Conservation (phyloP, 2,113 vertebrate species). For the Xenopus borealis region DNA sequence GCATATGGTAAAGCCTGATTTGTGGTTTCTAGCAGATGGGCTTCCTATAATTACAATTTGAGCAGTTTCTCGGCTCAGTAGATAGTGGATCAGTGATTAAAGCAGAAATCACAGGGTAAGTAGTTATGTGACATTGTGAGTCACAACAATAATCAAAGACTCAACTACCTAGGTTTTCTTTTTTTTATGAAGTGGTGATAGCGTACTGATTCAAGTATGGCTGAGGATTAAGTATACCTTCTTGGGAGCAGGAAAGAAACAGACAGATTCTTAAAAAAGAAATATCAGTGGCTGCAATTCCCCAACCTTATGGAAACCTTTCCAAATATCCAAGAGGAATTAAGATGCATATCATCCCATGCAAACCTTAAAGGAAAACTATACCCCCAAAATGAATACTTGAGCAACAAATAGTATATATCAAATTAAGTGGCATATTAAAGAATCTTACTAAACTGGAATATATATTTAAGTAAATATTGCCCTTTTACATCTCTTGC, state of each 20-base stretch:
- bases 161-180: conserved; percentile 49
- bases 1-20: conserved; percentile 65
- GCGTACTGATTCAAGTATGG: conserved; percentile 64
- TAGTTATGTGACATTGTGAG: conserved; percentile 64
- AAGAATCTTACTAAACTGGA: too few species aligned
- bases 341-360: too few species aligned
- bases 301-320: too few species aligned
- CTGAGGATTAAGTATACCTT: conserved; percentile 59
- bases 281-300: too few species aligned
- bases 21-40: conserved; percentile 62
- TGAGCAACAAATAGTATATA: too few species aligned
- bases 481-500: too few species aligned
- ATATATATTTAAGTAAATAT: too few species aligned
- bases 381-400: too few species aligned
- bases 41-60: conserved; percentile 67
- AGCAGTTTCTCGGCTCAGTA: conserved; percentile 58
- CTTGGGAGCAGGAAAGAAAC: conserved; percentile 61
- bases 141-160: conserved; percentile 68
- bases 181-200: conserved; percentile 68
- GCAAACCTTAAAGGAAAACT: too few species aligned
- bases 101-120: conserved; percentile 68
- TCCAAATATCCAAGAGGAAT: too few species aligned
- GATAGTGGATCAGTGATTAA: conserved; percentile 68
- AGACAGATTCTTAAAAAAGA: conserved; percentile 50
- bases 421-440: too few species aligned